These are phyloP conservation scores for Lasioglossum zephyrum DNA, from an alignment of 2,888 invertebrate genomes.

Conservation along the genomic window DNA sequence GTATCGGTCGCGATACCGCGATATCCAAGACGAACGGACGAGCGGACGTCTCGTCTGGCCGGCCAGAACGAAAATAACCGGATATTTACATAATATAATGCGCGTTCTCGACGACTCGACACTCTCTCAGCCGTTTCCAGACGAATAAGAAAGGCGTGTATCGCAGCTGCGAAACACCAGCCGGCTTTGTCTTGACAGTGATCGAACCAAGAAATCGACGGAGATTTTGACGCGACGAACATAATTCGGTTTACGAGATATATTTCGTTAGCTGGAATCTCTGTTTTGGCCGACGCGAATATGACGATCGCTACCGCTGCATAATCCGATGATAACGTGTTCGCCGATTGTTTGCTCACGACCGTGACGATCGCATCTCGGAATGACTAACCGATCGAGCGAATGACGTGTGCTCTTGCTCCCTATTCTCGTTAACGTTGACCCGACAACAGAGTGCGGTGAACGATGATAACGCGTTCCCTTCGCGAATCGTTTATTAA, in stretches of 20 bases:
- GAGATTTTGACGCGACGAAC: background rate
- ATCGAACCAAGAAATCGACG: background rate
- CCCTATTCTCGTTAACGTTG: background rate
- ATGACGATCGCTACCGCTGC: background rate
- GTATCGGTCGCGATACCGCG: constrained; percentile 52
- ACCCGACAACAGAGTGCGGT: background rate
- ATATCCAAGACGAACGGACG: constrained; percentile 47
- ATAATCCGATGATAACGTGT: constrained; percentile 26
- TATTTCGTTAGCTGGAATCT: background rate
- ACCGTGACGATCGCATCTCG: background rate
- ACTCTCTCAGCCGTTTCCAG: background rate
- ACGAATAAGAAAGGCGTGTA: constrained; percentile 22
- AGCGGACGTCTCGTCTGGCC: constrained; percentile 43
- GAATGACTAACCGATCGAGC: constrained; percentile 28
- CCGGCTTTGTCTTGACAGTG: background rate
- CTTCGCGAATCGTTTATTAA: background rate
- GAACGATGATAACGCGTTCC: background rate
- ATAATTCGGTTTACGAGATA: background rate
- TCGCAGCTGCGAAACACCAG: constrained; percentile 11
- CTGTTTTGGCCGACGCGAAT: background rate
- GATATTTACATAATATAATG: constrained; percentile 73
- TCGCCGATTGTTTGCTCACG: constrained; percentile 12
- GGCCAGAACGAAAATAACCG: constrained; percentile 63
- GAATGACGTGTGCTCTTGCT: constrained; percentile 11
- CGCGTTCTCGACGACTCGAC: constrained; percentile 40